Evolutionary conservation across 2,888 invertebrate genomes (phyloP), one percentile per base, ranked within the genome.

Genomic region (Pyrrhosoma nymphula): DNA sequence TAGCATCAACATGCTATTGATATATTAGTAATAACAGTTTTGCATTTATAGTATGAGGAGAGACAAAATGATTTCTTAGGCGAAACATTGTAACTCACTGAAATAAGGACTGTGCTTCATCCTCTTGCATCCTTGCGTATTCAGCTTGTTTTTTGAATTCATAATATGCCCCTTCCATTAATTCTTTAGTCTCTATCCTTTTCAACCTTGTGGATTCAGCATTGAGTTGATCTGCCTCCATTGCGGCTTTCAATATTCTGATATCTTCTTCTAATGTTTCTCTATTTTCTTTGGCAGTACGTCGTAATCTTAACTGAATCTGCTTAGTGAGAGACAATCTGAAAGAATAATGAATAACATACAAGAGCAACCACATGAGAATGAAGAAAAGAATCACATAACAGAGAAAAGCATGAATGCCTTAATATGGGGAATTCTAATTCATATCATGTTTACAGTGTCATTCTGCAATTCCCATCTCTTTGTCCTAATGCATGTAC

Each of bases 191-290:
- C n/a, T 93, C 93, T 1, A 93, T 18, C 47, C 63, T 93, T 47
- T 93, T 93, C 47, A 47, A 26, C 47, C 75, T 69, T 12, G 39
- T 69, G 14, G 69, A 47, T 55, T 69, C 93, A 26, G 35, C 16
- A 47, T 47, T 26, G 0, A 47, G 30, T 75, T 47, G 63, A 26
- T 93, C 93, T n/a, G 63, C 69, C n/a, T 93, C 47, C 12, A 93
- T 26, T 47, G 93, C 93, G 47, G 39, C 63, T n/a, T 75, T 69
- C 63, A 93, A 69, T 69, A 93, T 69, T 6, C 47, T 35, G 26
- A 93, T 75, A n/a, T 93, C 93, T 55, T 93, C 93, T 26, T 93
- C 93, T 18, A 93, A 69, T 93, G 47, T n/a, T n/a, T 93, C 93
- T 93, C 93, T 30, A 75, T 63, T 69, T 93, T 93, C 93, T 75